Evolutionary conservation across 1,140 invertebrate species (phyloP).

Genomic region (Doryteuthis pealeii): DNA sequence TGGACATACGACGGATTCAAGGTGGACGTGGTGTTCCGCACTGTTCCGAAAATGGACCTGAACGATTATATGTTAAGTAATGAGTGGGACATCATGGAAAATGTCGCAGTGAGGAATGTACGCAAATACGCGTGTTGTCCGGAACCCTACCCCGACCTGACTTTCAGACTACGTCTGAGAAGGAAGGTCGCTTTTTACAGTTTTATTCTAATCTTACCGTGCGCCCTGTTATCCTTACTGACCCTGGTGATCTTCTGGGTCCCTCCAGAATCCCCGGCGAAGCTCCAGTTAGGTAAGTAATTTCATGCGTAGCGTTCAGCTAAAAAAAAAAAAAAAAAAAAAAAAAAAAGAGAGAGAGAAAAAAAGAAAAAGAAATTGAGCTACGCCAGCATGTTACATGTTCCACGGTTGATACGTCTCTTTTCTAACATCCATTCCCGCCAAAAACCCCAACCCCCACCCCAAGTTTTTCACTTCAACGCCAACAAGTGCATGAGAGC

Average conservation of each 20-base stretch:
- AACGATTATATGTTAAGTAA: slow-evolving; percentile 54
- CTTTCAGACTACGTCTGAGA: slow-evolving; percentile 47
- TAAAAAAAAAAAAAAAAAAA: too few species aligned
- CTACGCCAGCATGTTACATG: too few species aligned
- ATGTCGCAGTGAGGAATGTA: slow-evolving; percentile 37
- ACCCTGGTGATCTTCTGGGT: slow-evolving; percentile 59
- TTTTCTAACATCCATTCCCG: too few species aligned
- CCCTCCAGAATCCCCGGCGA: slow-evolving; percentile 59
- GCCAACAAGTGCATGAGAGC: too few species aligned
- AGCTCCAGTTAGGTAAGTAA: slow-evolving; percentile 55
- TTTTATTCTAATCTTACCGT: slow-evolving; percentile 57
- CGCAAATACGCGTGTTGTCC: slow-evolving; percentile 53
- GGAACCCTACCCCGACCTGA: slow-evolving; percentile 55
- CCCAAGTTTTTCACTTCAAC: too few species aligned
- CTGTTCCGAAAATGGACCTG: slow-evolving; percentile 25
- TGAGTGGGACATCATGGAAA: slow-evolving; percentile 54
- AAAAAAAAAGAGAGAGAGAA: too few species aligned
- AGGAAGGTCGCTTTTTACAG: slow-evolving; percentile 56
- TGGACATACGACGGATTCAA: slow-evolving; percentile 97
- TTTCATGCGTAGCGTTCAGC: neutral
- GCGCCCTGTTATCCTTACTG: slow-evolving; percentile 52
- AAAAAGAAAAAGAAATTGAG: too few species aligned
- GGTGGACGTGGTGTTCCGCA: slow-evolving; percentile 64
- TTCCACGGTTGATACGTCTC: too few species aligned
- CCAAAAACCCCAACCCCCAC: too few species aligned